These are phyloP conservation scores for Megaptera novaeangliae DNA, from an alignment of 2,113 vertebrate genomes.

Conservation along the genomic window DNA sequence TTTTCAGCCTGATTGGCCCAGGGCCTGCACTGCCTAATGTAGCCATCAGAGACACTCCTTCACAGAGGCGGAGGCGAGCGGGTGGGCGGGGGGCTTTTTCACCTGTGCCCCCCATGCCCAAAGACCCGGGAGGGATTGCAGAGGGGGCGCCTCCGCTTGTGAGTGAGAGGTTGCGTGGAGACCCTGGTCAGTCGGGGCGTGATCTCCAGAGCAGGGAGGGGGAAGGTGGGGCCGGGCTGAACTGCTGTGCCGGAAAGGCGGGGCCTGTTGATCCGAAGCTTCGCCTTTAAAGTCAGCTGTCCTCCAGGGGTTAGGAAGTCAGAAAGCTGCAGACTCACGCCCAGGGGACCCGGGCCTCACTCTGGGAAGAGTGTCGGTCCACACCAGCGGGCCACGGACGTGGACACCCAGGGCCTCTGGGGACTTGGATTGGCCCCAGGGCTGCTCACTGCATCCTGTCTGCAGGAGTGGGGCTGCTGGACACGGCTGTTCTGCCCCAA, in stretches of 20 bases:
- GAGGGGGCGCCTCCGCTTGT: not conserved
- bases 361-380: not conserved
- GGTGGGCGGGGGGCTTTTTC: not conserved
- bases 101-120: not conserved
- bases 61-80: not conserved
- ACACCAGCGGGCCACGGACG: not conserved
- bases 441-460: not conserved
- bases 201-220: not conserved
- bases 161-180: not conserved
- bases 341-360: not conserved
- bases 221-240: not conserved
- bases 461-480: not conserved
- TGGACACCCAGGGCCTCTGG: not conserved
- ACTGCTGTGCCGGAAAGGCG: not conserved
- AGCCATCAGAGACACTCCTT: constrained; percentile 34
- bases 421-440: not conserved
- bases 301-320: not conserved
- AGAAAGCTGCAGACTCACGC: not conserved
- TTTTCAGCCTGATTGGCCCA: not conserved
- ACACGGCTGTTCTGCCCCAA: not conserved
- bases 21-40: not conserved
- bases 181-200: not conserved
- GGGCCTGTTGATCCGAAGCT: not conserved
- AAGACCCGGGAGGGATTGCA: not conserved
- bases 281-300: not conserved